These are phyloP conservation scores for Drosophila ambigua DNA, from an alignment of 1,140 invertebrate genomes.

Conservation along the genomic window DNA sequence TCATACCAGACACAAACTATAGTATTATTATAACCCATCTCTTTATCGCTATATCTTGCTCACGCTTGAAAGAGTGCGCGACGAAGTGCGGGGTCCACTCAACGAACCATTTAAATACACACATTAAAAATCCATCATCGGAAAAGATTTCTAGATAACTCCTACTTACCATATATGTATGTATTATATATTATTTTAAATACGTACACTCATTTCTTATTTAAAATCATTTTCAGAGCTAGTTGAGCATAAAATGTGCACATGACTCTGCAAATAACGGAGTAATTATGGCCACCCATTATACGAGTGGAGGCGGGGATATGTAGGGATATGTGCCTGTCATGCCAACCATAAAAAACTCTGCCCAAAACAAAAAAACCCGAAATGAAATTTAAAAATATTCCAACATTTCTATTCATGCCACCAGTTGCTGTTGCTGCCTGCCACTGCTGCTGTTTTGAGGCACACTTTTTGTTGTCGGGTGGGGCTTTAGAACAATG, in stretches of 20 bases:
- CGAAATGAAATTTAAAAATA: conserved; percentile 3
- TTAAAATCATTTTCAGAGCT: conserved; percentile 48
- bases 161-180: conserved; percentile 16
- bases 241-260: conserved; percentile 51
- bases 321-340: not conserved
- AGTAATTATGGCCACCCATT: not conserved
- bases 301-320: not conserved
- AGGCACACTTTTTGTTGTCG: not conserved
- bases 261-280: conserved; percentile 5
- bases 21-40: not conserved
- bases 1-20: too few species aligned
- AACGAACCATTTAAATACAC: conserved; percentile 59
- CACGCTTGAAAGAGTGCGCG: conserved; percentile 10
- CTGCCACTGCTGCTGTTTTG: not conserved
- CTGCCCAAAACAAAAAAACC: not conserved
- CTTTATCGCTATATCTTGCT: not conserved
- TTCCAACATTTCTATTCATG: conserved; percentile 32
- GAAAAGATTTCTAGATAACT: conserved; percentile 8
- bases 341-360: not conserved
- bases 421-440: conserved; percentile 33
- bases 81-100: not conserved
- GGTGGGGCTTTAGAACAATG: conserved; percentile 28
- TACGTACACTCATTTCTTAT: not conserved
- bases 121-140: conserved; percentile 40
- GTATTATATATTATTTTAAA: conserved; percentile 5